These are phyloP conservation scores for Hippocampus kuda DNA, from an alignment of 2,797 vertebrate species.

Conservation along the genomic window DNA sequence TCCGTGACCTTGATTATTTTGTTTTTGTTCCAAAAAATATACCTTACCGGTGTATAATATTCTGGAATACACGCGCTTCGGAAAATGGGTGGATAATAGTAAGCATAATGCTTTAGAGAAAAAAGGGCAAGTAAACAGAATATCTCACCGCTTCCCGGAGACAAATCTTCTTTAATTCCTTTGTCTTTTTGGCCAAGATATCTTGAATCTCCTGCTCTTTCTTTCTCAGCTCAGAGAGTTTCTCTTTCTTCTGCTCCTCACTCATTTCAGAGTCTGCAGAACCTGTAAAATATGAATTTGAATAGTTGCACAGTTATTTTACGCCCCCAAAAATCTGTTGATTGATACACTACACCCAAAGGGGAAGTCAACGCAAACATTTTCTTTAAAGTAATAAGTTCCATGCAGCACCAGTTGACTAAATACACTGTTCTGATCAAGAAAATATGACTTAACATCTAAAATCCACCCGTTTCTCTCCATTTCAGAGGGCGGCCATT, in stretches of 20 bases:
- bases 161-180: constrained; percentile 93
- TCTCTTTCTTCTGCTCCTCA: constrained; percentile 91
- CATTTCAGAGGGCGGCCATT: too few species aligned
- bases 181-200: constrained; percentile 81
- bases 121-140: constrained; percentile 7
- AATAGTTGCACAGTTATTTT: not conserved
- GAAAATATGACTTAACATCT: too few species aligned
- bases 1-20: not conserved
- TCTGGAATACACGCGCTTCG: not conserved
- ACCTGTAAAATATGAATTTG: constrained; percentile 36
- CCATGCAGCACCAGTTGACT: too few species aligned
- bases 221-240: constrained; percentile 82
- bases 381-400: too few species aligned
- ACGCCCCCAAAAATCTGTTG: not conserved
- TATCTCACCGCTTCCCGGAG: constrained; percentile 86
- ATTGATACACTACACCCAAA: not conserved
- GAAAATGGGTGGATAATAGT: not conserved
- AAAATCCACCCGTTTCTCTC: too few species aligned
- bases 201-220: constrained; percentile 89
- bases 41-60: not conserved
- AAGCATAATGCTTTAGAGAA: not conserved
- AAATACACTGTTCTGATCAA: too few species aligned
- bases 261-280: constrained; percentile 85
- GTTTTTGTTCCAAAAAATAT: not conserved
- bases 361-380: too few species aligned